Percentiles rank a stretch among this genome's conserved stretches.
Conservation (phyloP, 2,888 invertebrate genomes). For the Cerastis leucographa region DNA sequence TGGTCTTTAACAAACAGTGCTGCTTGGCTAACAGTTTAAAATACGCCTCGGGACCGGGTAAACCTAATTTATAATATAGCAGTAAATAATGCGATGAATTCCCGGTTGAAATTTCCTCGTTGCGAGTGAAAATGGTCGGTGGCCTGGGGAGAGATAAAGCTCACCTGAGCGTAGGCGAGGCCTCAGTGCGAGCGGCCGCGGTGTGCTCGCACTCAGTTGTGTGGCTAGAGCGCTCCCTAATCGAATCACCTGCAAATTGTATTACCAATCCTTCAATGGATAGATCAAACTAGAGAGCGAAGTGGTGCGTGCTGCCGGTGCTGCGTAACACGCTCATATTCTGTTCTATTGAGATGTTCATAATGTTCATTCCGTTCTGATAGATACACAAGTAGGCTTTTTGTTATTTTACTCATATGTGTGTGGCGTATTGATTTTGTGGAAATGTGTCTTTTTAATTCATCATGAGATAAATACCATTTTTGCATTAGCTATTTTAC, state of each 20-base stretch:
- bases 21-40: slow-evolving; percentile 76
- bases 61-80: slow-evolving; percentile 81
- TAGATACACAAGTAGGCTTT: background rate
- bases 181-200: slow-evolving; percentile 51
- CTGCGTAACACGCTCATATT: slow-evolving; percentile 45
- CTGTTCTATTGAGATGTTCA: slow-evolving; percentile 24
- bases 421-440: background rate
- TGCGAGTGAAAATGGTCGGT: slow-evolving; percentile 75
- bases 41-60: slow-evolving; percentile 73
- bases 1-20: slow-evolving; percentile 77
- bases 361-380: slow-evolving; percentile 29
- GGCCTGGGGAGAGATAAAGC: slow-evolving; percentile 73
- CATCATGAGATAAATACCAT: background rate
- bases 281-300: slow-evolving; percentile 64
- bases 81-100: slow-evolving; percentile 83
- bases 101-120: slow-evolving; percentile 75
- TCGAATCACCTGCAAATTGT: slow-evolving; percentile 66
- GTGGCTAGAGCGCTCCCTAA: slow-evolving; percentile 60
- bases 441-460: background rate
- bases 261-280: slow-evolving; percentile 67
- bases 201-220: slow-evolving; percentile 59
- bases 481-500: background rate
- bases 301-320: slow-evolving; percentile 57
- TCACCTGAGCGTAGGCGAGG: slow-evolving; percentile 67
- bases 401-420: background rate